Percentiles rank a stretch among this genome's conserved stretches.
These are phyloP conservation scores for Phylloscopus trochilus DNA, from an alignment of 2,113 vertebrate genomes.

Conservation along the genomic window DNA sequence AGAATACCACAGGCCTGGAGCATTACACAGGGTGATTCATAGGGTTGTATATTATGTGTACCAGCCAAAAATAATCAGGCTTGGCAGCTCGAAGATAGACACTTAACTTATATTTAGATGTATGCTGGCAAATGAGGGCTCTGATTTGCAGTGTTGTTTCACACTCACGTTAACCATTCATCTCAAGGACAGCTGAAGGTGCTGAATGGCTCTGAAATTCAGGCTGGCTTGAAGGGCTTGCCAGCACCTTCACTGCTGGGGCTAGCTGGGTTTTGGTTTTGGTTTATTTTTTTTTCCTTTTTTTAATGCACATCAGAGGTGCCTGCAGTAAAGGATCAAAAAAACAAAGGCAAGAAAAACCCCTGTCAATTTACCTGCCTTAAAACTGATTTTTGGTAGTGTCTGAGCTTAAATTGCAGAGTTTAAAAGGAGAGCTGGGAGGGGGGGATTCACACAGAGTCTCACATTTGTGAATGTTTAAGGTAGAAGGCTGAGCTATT, in stretches of 20 bases:
- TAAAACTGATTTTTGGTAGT: not conserved
- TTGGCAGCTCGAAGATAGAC: constrained; percentile 54
- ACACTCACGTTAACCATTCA: constrained; percentile 48
- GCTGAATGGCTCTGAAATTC: constrained; percentile 52
- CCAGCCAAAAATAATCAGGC: constrained; percentile 59
- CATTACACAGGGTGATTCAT: constrained; percentile 1
- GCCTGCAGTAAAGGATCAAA: not conserved
- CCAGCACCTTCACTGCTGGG: not conserved
- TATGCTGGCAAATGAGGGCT: constrained; percentile 44
- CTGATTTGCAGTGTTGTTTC: constrained; percentile 36
- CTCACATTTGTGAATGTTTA: fast-evolving
- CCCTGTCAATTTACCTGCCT: not conserved
- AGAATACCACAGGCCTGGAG: not conserved
- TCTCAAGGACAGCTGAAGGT: constrained; percentile 61
- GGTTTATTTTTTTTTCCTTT: not conserved
- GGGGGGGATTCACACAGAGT: fast-evolving
- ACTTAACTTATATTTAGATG: constrained; percentile 59
- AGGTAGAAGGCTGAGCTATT: not conserved
- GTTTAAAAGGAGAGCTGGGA: not conserved
- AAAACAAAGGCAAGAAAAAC: not conserved
- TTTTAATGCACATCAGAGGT: not conserved
- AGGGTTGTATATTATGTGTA: constrained; percentile 25
- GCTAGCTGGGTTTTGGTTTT: not conserved
- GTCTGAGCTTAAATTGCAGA: not conserved
- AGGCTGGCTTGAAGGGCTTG: constrained; percentile 28